These are phyloP conservation scores for Zaprionus africanus DNA, from an alignment of 1,140 invertebrate genomes.

Conservation along the genomic window DNA sequence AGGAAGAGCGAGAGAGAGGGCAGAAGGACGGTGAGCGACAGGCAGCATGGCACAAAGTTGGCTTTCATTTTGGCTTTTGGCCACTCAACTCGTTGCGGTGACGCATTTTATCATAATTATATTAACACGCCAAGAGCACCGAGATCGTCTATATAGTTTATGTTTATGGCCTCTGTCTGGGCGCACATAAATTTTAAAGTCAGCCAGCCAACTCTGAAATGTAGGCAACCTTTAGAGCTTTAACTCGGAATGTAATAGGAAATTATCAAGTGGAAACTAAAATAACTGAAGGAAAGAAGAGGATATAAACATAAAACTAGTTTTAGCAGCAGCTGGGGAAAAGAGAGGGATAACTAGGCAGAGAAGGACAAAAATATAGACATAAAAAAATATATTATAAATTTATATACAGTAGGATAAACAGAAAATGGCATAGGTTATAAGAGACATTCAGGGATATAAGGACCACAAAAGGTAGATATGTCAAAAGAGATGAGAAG, in stretches of 20 bases:
- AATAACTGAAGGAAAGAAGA: not conserved
- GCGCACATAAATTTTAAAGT: conserved; percentile 56
- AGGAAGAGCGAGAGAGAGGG: not conserved
- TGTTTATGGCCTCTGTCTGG: conserved; percentile 30
- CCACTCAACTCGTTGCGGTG: conserved; percentile 81
- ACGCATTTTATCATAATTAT: conserved; percentile 82
- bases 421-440: too few relatives aligned
- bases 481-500: too few relatives aligned
- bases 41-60: conserved; percentile 22
- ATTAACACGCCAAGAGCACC: conserved; percentile 62
- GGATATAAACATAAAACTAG: not conserved
- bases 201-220: conserved; percentile 38
- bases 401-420: too few relatives aligned
- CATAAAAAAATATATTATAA: not conserved
- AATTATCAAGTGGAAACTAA: not conserved
- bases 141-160: conserved; percentile 38
- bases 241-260: conserved; percentile 10
- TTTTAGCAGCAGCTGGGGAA: not conserved
- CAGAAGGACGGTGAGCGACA: not conserved
- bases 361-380: not conserved
- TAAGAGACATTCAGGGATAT: too few relatives aligned
- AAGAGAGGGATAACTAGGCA: not conserved
- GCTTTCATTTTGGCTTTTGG: conserved; percentile 57
- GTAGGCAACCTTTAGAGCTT: conserved; percentile 48
- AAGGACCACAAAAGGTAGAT: too few relatives aligned